These are phyloP conservation scores for Psittacula derbiana DNA, from an alignment of 2,797 vertebrate genomes.

Conservation along the genomic window DNA sequence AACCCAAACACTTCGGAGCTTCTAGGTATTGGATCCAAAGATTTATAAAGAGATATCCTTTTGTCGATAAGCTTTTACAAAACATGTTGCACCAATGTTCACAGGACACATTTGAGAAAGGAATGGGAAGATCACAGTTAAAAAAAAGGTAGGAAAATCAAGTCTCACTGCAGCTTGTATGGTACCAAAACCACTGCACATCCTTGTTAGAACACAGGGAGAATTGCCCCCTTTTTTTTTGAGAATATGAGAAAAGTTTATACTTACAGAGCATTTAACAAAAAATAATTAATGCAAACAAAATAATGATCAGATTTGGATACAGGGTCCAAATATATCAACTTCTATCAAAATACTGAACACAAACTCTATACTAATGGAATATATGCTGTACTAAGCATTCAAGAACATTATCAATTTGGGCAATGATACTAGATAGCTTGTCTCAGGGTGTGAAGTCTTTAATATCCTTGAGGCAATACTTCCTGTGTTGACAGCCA, in stretches of 20 bases:
- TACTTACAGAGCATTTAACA: background rate
- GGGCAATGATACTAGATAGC: background rate
- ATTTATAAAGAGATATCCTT: background rate
- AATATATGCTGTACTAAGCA: background rate
- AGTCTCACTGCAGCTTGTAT: background rate
- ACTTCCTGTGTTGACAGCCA: background rate
- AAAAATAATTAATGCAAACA: background rate
- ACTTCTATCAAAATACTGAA: background rate
- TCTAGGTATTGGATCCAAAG: background rate
- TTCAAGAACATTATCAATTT: background rate
- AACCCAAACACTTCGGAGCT: background rate
- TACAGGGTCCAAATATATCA: background rate
- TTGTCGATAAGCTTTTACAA: background rate
- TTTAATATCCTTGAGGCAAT: background rate
- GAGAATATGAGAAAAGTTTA: background rate
- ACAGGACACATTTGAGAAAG: background rate
- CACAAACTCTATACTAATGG: accelerated
- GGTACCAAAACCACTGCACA: background rate
- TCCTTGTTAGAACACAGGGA: accelerated
- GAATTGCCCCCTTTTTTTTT: background rate
- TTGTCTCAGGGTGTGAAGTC: background rate
- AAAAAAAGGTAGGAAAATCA: background rate
- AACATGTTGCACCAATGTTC: background rate
- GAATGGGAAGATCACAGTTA: background rate
- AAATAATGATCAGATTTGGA: background rate